Evolutionary conservation across 2,113 vertebrate species (phyloP), one percentile per base, ranked within the genome.

Genomic region (Lepus americanus): DNA sequence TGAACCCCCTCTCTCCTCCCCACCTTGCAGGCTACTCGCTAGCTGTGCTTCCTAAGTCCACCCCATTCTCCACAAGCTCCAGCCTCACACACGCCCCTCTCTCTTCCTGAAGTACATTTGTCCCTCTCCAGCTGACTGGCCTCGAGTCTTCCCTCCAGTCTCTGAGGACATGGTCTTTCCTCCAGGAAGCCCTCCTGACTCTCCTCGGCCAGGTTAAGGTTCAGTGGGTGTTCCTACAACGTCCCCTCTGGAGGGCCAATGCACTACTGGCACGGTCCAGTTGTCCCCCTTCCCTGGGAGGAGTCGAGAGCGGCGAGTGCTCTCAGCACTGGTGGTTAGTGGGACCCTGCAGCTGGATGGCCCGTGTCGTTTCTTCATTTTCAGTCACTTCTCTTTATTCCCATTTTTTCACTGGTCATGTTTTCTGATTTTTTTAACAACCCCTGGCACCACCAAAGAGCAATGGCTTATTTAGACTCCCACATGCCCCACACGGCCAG

Each of bases 291-390:
- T 11, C 67, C 27, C 78, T n/a, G 39, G 36, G 77, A 44, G 4
- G 9, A 33, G 23, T 9, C 3, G 20, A 16, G 23, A 49, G 44
- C 11, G 17, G 31, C 51, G 79, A 13, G 0, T 0, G 0, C 3
- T 6, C 17, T 33, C 27, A 1, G 12, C 17, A 20, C 11, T 4
- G 8, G 44, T 1, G 66, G 74, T 22, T 29, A 9, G 19, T 13
- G 55, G 44, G 3, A 12, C 36, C 0, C 0, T 5, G 59, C 9
- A 3, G 19, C 31, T 5, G 2, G n/a, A 22, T 0, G 53, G 72
- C 16, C 2, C 3, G 1, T 17, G 10, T 49, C 9, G 6, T 29
- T 70, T 20, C 39, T 22, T 66, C 22, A 72, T 27, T 69, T 49
- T 12, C 39, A 0, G 70, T 9, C 55, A 23, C 27, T 8, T 27